phyloP scores from a whole-genome alignment of 30 jellyfish, hydroid and myxozoan species.

The Turritopsis dohrnii region DNA sequence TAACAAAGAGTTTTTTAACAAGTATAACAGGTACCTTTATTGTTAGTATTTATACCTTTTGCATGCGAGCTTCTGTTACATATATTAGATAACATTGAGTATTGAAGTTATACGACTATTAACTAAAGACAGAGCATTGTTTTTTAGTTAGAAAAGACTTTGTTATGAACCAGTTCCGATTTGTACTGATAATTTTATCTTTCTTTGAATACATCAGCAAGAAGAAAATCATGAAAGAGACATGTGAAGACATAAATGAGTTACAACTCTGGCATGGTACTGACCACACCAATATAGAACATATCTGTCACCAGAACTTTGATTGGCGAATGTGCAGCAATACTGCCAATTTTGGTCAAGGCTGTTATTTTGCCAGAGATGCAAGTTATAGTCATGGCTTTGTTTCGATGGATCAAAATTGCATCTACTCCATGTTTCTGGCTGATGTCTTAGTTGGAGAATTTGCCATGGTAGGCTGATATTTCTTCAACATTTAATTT shows the following conservation, averaged over 20 bases:
- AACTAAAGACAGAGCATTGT: too few relatives aligned
- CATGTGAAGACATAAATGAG: neutral
- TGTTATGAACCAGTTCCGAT: neutral
- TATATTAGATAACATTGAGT: neutral
- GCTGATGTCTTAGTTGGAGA: conserved; percentile 16
- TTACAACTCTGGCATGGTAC: conserved; percentile 25
- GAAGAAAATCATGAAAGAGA: conserved; percentile 1
- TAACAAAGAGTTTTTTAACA: neutral
- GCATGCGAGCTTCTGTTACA: too few relatives aligned
- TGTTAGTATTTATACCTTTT: too few relatives aligned
- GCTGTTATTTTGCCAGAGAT: neutral
- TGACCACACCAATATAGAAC: neutral
- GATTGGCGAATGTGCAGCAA: conserved; percentile 16
- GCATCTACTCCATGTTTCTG: neutral
- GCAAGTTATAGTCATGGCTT: conserved; percentile 2
- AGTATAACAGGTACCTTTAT: neutral
- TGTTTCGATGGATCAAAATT: neutral
- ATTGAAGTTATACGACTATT: neutral
- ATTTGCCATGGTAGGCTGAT: neutral
- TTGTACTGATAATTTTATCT: neutral
- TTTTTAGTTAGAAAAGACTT: neutral
- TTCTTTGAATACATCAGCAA: neutral
- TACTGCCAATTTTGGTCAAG: neutral
- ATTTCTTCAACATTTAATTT: neutral
- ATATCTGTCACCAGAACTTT: conserved; percentile 11